Evolutionary conservation across 2,797 vertebrate species (phyloP).

Genomic region (Sardinella longiceps): DNA sequence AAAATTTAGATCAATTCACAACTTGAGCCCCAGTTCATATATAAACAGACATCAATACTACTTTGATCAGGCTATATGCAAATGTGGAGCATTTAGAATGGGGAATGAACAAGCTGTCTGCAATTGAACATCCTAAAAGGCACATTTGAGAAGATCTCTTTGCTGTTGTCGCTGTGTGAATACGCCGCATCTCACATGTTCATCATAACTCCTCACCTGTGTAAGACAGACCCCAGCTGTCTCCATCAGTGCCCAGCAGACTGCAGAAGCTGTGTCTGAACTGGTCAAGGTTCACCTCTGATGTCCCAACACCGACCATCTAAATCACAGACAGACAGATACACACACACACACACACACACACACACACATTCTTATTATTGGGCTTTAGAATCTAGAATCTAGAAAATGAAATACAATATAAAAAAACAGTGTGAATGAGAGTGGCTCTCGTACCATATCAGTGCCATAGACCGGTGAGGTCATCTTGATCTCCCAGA

Average conservation of each 20-base stretch:
- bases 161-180: too few relatives aligned
- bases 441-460: conserved; percentile 82
- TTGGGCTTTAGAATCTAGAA: too few relatives aligned
- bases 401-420: too few relatives aligned
- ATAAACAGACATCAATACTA: not conserved
- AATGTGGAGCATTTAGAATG: not conserved
- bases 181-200: not conserved
- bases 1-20: not conserved
- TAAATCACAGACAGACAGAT: too few relatives aligned
- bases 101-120: too few relatives aligned
- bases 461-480: conserved; percentile 94
- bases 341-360: too few relatives aligned
- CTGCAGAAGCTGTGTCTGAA: conserved; percentile 93
- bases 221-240: conserved; percentile 97
- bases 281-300: conserved; percentile 91
- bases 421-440: not conserved
- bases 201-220: conserved; percentile 75
- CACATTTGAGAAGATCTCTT: not conserved
- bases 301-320: conserved; percentile 95
- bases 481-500: conserved; percentile 99
- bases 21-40: not conserved
- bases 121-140: not conserved
- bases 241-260: conserved; percentile 88
- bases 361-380: not conserved
- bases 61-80: not conserved